phyloP scores from a whole-genome alignment of 2,888 invertebrate species.

The Troilus luridus region DNA sequence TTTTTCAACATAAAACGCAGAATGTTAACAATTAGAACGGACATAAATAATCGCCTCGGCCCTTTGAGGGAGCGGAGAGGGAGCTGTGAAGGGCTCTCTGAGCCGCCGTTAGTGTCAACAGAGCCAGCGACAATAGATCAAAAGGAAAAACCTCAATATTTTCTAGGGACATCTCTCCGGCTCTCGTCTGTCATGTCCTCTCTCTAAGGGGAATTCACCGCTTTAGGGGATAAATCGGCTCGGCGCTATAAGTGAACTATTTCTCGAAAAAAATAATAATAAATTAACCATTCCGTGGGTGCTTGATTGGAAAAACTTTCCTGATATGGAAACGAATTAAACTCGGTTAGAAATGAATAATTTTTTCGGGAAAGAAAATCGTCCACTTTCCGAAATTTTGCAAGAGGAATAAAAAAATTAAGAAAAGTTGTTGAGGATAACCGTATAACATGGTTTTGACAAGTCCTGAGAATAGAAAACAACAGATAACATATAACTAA shows the following conservation, averaged over 20 bases:
- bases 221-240: background rate
- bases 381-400: too few relatives aligned
- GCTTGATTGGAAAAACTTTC: background rate
- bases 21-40: background rate
- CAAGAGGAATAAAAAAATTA: too few relatives aligned
- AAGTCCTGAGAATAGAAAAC: too few relatives aligned
- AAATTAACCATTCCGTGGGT: too few relatives aligned
- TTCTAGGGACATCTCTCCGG: background rate
- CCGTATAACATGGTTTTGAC: too few relatives aligned
- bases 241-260: background rate
- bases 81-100: background rate
- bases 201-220: background rate
- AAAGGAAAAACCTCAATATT: conserved; percentile 34
- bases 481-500: too few relatives aligned
- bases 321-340: background rate
- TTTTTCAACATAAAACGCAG: background rate
- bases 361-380: too few relatives aligned
- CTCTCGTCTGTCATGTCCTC: background rate
- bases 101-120: conserved; percentile 22
- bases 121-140: background rate
- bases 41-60: background rate
- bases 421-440: too few relatives aligned
- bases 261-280: background rate
- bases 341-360: too few relatives aligned
- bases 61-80: background rate